These are phyloP conservation scores for Lacanobia wlatinum DNA, from an alignment of 2,888 invertebrate genomes.

Conservation along the genomic window DNA sequence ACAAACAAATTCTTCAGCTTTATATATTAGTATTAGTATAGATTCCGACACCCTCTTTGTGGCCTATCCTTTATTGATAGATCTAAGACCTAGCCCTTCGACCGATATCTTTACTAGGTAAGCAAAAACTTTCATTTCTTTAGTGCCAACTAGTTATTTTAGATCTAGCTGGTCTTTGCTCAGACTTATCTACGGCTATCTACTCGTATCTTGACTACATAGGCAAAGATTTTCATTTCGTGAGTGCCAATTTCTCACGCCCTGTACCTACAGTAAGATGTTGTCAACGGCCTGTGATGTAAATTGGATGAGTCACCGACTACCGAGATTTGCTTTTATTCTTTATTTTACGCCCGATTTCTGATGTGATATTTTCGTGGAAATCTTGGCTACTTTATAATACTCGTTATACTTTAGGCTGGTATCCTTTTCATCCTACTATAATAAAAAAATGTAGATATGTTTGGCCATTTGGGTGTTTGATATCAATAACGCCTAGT, in stretches of 20 bases:
- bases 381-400: slow-evolving; percentile 20
- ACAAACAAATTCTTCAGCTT: too few relatives aligned
- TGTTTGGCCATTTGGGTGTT: neutral
- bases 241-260: slow-evolving; percentile 29
- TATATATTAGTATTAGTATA: too few relatives aligned
- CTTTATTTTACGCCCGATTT: slow-evolving; percentile 1
- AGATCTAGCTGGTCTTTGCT: neutral
- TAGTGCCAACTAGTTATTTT: neutral
- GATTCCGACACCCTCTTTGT: slow-evolving; percentile 6
- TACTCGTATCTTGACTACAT: neutral
- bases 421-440: slow-evolving; percentile 18
- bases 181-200: neutral
- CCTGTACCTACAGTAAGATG: slow-evolving; percentile 12
- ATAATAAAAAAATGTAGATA: neutral
- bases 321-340: slow-evolving; percentile 26
- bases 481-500: neutral
- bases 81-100: neutral
- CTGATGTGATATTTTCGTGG: slow-evolving; percentile 18
- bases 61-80: slow-evolving; percentile 11
- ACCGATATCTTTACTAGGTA: neutral
- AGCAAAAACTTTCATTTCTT: slow-evolving; percentile 6
- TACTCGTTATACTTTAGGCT: slow-evolving; percentile 4
- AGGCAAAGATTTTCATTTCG: slow-evolving; percentile 23
- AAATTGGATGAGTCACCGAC: slow-evolving; percentile 42
- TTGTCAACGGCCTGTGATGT: slow-evolving; percentile 25